Evolutionary conservation across 2,888 invertebrate genomes (phyloP), one percentile per base, ranked within the genome.

Genomic region (Coelogynopora nodosa): DNA sequence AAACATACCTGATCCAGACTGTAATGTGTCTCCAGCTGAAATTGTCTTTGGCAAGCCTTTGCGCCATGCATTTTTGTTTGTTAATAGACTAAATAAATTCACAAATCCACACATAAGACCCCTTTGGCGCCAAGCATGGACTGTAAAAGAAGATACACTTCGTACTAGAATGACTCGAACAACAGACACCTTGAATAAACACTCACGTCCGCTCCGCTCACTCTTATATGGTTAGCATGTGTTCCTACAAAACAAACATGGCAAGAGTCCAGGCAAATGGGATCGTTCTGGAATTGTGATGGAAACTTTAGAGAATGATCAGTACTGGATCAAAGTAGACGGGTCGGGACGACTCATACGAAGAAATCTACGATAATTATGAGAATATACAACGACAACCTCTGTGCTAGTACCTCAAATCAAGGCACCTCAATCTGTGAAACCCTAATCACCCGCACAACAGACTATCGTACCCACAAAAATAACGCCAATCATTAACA

Each of bases 1-100:
- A 28, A 88, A 89, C 82, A 87, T 88, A 67, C 67, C 84, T 27
- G 88, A 88, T 82, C 87, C 87, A 86, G 87, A 88, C 49, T 88
- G 88, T 23, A 88, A 88, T 31, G 49, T 87, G n/a, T 89, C 88
- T 29, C 89, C 88, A 86, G 88, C 89, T n/a, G 81, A 88, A 82
- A 87, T 88, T 31, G 28, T 88, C 83, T 89, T 88, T 88, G 88
- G 88, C 30, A 30, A 31, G 30, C 82, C 18, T 31, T 31, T 82
- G 30, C 30, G 82, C 30, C 28, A 82, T 82, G 82, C 87, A 30
- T 82, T 82, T 82, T 30, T 30, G 31, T 27, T 82, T 82, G 82
- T 82, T 31, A 82, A 31, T 28, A 82, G 31, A 18, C 13, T 31
- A 10, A 74, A 82, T 30, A 30, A 31, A 82, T 82, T 82, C 30